Evolutionary conservation across 2,797 vertebrate species (phyloP), one percentile per base, ranked within the genome.

Genomic region (Sebastes hopkinsi): DNA sequence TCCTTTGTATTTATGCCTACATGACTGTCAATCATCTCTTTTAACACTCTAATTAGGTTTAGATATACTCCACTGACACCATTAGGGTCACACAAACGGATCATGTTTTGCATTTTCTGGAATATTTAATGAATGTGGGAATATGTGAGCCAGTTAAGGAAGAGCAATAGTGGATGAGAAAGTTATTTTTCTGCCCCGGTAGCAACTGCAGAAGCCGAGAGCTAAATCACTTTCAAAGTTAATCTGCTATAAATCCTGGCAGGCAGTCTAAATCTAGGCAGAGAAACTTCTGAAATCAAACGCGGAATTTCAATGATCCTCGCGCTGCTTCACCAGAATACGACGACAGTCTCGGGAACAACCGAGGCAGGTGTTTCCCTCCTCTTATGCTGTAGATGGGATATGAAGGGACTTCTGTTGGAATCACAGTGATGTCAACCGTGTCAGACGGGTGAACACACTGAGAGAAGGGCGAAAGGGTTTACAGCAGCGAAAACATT

Each of bases 151-250:
- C 67, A 38, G 70, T 16, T 52, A n/a, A 54, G 58, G 55, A 72
- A 20, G 25, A 52, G 72, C 46, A 77, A 70, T 14, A 55, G 38
- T 46, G 74, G 78, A 84, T 80, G 79, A 80, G 65, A 72, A 76
- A 72, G 60, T 66, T 79, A 36, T 83, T 83, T 84, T 80, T 70
- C 56, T 78, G 65, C 73, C 68, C 75, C 32, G 59, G 77, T 82
- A 83, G 90, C 66, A 65, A 71, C 75, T 75, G 72, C 77, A 80
- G 75, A 90, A 85, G 58, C 88, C 81, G 20, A 77, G 75, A 91
- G 87, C 87, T 92, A 89, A 94, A 93, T 93, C 89, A 89, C 92
- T 91, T 87, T 91, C 83, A 90, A 93, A 93, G 87, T 90, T 91
- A 93, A 95, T 95, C 90, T 90, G 91, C 86, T 89, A 68, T 88